Evolutionary conservation across 2,113 vertebrate species (phyloP).

Genomic region (Neotoma lepida): DNA sequence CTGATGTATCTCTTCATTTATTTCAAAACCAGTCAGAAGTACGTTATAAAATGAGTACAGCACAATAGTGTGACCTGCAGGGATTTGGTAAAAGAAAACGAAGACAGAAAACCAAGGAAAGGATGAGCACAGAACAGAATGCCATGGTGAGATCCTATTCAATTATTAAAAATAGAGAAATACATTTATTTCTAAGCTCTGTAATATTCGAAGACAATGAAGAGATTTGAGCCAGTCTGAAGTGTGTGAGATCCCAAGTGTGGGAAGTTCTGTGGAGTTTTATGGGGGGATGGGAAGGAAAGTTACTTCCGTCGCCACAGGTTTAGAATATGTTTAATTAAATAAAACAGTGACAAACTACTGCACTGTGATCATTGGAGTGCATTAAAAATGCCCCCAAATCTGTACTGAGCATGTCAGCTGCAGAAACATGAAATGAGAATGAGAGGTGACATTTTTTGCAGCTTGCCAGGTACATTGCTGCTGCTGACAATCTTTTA

Average conservation of each 20-base stretch:
- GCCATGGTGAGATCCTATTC: neutral
- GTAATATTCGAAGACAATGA: neutral
- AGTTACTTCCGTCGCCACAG: neutral
- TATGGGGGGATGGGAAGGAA: neutral
- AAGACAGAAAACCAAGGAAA: neutral
- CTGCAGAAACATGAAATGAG: neutral
- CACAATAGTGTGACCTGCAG: neutral
- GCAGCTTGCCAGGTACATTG: neutral
- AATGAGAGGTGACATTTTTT: neutral
- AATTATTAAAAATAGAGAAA: neutral
- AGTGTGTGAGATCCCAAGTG: rapidly evolving
- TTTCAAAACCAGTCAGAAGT: neutral
- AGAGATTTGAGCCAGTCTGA: neutral
- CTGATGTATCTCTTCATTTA: neutral
- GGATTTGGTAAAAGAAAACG: neutral
- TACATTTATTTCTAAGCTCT: neutral
- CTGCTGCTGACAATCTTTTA: neutral
- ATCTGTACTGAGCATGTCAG: neutral
- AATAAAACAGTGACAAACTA: neutral
- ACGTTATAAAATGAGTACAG: neutral
- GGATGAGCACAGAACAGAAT: neutral
- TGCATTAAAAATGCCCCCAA: neutral
- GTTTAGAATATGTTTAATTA: neutral
- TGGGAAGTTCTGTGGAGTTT: neutral
- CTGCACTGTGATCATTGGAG: neutral